Percentiles rank a stretch among this genome's conserved stretches.
phyloP scores from a whole-genome alignment of 37 sponge, comb jelly and placozoan genomes.

The Crambe crambe region DNA sequence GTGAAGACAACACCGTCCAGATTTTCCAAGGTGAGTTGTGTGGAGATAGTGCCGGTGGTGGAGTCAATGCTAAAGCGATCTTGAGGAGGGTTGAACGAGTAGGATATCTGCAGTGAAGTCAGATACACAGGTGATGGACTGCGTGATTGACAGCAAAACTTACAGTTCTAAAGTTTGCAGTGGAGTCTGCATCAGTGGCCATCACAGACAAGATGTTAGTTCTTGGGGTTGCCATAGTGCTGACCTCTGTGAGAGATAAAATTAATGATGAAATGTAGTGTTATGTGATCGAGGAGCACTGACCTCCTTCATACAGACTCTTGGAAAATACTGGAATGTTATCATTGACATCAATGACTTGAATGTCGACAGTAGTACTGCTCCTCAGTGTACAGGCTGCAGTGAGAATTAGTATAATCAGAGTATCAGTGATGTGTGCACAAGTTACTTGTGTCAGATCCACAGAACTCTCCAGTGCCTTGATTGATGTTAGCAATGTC shows the following conservation, averaged over 20 bases:
- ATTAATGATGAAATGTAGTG: neutral
- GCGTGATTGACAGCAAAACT: neutral
- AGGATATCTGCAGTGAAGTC: conserved; percentile 12
- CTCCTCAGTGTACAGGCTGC: conserved; percentile 25
- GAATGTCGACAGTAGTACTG: conserved; percentile 1
- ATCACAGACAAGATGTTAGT: conserved; percentile 20
- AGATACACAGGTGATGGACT: neutral
- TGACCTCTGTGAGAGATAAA: conserved; percentile 37
- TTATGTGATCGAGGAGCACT: neutral
- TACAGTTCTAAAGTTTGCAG: neutral
- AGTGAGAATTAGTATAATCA: neutral
- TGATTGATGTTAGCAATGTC: neutral
- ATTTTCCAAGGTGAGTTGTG: neutral
- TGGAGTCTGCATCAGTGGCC: conserved; percentile 47
- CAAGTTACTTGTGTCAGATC: neutral
- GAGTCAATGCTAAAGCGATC: conserved; percentile 27
- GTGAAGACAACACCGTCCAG: conserved; percentile 24
- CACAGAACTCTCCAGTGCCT: conserved; percentile 16
- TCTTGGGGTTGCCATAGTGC: conserved; percentile 10
- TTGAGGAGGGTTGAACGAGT: neutral
- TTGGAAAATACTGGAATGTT: conserved; percentile 33
- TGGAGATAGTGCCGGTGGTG: conserved; percentile 24
- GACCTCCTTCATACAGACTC: conserved; percentile 25
- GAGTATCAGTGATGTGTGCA: neutral
- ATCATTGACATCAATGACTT: conserved; percentile 54